Evolutionary conservation across 2,113 vertebrate genomes (phyloP).

Genomic region (Podarcis cretensis): DNA sequence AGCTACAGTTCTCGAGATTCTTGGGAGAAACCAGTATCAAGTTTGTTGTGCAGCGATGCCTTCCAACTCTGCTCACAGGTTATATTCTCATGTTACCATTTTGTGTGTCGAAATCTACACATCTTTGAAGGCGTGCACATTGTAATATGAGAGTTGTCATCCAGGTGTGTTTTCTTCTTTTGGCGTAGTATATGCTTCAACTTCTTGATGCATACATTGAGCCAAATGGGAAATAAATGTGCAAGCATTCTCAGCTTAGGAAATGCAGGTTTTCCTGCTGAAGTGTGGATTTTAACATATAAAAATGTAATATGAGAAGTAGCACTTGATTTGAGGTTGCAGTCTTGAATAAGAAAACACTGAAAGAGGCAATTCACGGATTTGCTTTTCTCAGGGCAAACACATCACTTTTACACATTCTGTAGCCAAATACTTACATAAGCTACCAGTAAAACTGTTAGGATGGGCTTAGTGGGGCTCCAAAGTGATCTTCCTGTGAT

Average conservation of each 20-base stretch:
- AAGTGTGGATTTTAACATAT: background rate
- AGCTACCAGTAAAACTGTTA: background rate
- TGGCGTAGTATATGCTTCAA: background rate
- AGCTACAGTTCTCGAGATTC: background rate
- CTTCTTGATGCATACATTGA: background rate
- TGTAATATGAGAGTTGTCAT: background rate
- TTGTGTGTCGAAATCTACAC: background rate
- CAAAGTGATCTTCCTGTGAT: background rate
- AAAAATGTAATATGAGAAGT: background rate
- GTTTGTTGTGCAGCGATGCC: background rate
- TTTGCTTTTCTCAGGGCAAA: background rate
- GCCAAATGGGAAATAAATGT: background rate
- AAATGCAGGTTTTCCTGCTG: background rate
- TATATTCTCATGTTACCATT: background rate
- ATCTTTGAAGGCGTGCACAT: background rate
- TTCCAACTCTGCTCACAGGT: background rate
- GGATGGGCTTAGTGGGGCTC: background rate
- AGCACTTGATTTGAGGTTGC: background rate
- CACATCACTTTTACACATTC: background rate
- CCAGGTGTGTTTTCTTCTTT: background rate
- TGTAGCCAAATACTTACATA: background rate
- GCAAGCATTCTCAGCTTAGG: background rate
- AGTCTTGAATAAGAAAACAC: background rate
- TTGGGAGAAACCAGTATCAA: background rate
- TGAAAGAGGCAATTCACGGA: background rate